These are phyloP conservation scores for Myopa testacea DNA, from an alignment of 2,888 invertebrate genomes.

Conservation along the genomic window DNA sequence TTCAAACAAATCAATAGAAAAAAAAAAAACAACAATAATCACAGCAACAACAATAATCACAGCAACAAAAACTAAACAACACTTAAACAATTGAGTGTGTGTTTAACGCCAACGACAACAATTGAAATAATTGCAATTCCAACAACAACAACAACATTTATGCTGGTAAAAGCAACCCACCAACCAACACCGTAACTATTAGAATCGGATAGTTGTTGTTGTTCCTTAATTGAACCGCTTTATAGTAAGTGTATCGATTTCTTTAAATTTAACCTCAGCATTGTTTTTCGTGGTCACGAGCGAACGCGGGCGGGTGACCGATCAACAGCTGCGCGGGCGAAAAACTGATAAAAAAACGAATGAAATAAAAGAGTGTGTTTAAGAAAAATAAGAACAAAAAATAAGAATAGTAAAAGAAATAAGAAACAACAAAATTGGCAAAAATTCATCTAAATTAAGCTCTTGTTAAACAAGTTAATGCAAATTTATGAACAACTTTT, in stretches of 20 bases:
- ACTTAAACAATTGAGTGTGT: neutral
- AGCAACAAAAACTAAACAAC: neutral
- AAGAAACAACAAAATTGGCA: no score
- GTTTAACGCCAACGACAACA: neutral
- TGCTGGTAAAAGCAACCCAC: neutral
- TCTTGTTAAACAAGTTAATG: no score
- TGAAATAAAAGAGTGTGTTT: no score
- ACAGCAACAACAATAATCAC: neutral
- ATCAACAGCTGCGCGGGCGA: no score
- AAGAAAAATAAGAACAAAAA: no score
- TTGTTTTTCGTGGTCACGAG: neutral
- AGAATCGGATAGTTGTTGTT: neutral
- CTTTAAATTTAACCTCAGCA: neutral
- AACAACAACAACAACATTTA: neutral
- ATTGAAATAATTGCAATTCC: neutral
- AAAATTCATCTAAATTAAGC: no score
- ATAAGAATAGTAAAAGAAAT: no score
- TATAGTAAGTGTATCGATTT: conserved; percentile 1
- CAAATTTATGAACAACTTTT: no score
- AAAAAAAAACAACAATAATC: no score
- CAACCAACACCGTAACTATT: neutral
- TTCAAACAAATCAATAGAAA: no score
- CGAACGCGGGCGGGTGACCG: neutral
- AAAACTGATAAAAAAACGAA: no score
- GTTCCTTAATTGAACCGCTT: neutral